A percentile compares a stretch with the other conserved stretches of the same genome.
These are phyloP conservation scores for Micromys minutus DNA, from an alignment of 2,113 vertebrate species.

Conservation along the genomic window DNA sequence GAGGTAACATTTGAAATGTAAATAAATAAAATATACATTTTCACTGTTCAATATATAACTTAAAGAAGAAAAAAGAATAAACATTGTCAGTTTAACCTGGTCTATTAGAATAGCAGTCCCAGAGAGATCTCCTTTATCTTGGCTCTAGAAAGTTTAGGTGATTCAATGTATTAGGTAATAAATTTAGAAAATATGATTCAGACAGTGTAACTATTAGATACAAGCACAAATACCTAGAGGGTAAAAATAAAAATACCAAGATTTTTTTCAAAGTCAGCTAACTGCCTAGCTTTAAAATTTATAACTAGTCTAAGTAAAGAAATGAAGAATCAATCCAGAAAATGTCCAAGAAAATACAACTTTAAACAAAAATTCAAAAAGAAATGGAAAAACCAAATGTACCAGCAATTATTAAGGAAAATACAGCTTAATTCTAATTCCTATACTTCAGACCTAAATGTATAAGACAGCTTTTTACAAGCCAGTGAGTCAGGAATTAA, in stretches of 20 bases:
- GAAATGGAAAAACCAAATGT: conserved; percentile 48
- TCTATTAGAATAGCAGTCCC: conserved; percentile 38
- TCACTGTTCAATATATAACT: too few species aligned
- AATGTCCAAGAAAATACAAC: not conserved
- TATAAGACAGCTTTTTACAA: not conserved
- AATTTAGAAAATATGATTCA: conserved; percentile 47
- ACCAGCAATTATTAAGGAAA: conserved; percentile 10
- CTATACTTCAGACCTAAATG: not conserved
- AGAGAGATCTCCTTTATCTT: conserved; percentile 58
- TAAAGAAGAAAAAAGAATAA: too few species aligned
- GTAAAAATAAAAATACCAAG: conserved; percentile 34
- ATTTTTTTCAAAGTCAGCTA: conserved; percentile 63
- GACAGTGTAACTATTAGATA: conserved; percentile 43
- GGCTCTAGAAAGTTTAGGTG: not conserved
- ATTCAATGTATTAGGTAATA: conserved; percentile 59
- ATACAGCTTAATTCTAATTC: not conserved
- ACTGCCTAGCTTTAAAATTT: not conserved
- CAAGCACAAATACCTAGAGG: conserved; percentile 49
- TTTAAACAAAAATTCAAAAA: conserved; percentile 47
- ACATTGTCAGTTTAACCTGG: conserved; percentile 10
- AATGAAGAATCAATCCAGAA: conserved; percentile 29
- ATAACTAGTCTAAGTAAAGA: conserved; percentile 38
- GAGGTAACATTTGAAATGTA: conserved; percentile 12
- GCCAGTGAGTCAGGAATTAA: not conserved
- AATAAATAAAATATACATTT: conserved; percentile 32